phyloP scores from a whole-genome alignment of 30 jellyfish, hydroid and myxozoan species.

The Morbakka virulenta region DNA sequence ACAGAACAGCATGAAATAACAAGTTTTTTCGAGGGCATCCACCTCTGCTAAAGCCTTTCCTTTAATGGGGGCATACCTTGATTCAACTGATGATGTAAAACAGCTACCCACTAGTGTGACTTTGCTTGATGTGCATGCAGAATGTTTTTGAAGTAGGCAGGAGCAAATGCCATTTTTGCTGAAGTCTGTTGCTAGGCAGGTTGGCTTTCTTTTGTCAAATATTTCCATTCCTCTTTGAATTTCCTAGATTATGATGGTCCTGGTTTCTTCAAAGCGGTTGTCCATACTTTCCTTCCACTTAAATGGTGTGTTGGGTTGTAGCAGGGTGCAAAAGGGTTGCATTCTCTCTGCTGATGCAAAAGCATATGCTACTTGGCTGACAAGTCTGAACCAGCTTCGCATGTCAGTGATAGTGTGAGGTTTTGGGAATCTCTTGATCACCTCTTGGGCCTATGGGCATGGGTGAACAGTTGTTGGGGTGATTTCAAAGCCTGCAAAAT shows the following conservation, averaged over 20 bases:
- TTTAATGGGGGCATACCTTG: slow-evolving; percentile 6
- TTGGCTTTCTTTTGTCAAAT: slow-evolving; percentile 2
- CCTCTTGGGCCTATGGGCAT: not conserved
- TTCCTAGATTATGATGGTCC: not conserved
- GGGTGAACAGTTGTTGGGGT: slow-evolving; percentile 11
- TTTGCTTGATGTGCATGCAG: not conserved
- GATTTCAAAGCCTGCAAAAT: slow-evolving; percentile 24
- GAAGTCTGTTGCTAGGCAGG: slow-evolving; percentile 36
- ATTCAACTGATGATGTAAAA: not conserved
- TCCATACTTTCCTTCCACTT: slow-evolving; percentile 9
- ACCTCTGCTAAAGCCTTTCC: slow-evolving; percentile 26
- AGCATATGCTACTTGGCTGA: slow-evolving; percentile 21
- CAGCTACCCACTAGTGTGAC: slow-evolving; percentile 7
- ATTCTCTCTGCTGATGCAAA: too few relatives aligned
- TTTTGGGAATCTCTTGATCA: slow-evolving; percentile 14
- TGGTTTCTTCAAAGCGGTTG: not conserved
- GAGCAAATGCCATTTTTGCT: slow-evolving; percentile 11
- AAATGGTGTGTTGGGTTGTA: not conserved
- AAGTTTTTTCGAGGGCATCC: not conserved
- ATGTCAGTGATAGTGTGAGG: slow-evolving; percentile 7
- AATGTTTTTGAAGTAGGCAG: slow-evolving; percentile 26
- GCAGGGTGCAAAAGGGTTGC: slow-evolving; percentile 9
- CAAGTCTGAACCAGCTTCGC: slow-evolving; percentile 30
- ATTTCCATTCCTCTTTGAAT: slow-evolving; percentile 8
- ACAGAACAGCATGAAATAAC: slow-evolving; percentile 11